Evolutionary conservation across 35 echinoderm and acorn worm species (phyloP).

Genomic region (Ophiothrix spiculata): DNA sequence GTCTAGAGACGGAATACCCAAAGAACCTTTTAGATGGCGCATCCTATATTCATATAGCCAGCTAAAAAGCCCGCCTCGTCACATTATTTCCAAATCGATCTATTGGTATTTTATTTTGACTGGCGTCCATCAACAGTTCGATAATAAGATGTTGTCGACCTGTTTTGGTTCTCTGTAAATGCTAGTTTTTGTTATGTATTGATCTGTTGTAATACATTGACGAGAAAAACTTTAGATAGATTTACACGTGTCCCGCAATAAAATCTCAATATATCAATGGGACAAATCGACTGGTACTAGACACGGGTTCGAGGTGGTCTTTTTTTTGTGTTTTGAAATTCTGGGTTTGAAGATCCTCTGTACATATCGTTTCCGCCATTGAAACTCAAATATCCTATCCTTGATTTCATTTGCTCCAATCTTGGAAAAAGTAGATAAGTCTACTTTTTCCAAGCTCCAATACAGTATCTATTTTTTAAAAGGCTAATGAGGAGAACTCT

Average conservation of each 20-base stretch:
- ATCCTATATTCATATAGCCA: neutral
- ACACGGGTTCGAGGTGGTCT: neutral
- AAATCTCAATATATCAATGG: neutral
- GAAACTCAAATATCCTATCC: neutral
- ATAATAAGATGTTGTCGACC: neutral
- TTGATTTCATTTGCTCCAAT: neutral
- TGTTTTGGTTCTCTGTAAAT: conserved; percentile 6
- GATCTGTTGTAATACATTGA: neutral
- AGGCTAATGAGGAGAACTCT: neutral
- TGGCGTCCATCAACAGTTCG: neutral
- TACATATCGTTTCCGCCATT: too few species aligned
- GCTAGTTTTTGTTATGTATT: neutral
- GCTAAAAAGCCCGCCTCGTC: neutral
- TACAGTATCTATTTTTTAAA: neutral
- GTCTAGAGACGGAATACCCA: neutral
- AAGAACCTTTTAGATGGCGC: neutral
- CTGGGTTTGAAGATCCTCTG: too few species aligned
- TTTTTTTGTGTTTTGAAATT: neutral
- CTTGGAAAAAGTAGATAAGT: too few species aligned
- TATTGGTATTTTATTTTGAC: neutral
- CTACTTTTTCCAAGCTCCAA: too few species aligned
- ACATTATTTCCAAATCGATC: neutral
- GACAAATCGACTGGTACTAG: neutral
- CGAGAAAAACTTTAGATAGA: neutral
- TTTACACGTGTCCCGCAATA: neutral